Percentiles rank a stretch among this genome's conserved stretches.
Conservation (phyloP, 2,888 invertebrate species). For the Polydrusus cervinus region DNA sequence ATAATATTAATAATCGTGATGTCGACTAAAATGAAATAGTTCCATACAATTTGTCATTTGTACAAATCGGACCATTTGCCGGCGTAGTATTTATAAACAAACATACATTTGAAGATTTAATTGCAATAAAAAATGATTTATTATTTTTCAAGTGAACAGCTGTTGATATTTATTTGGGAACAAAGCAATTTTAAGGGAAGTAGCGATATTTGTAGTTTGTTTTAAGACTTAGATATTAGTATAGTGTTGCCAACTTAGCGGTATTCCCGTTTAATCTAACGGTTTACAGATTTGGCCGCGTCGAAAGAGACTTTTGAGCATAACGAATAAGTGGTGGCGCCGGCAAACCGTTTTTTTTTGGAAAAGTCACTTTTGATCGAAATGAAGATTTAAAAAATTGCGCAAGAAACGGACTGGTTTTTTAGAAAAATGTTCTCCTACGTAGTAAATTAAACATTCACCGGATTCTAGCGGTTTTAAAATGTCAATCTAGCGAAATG, state of each 20-base stretch:
- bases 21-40: conserved; percentile 46
- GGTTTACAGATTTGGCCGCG: too few species aligned
- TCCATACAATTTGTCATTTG: conserved; percentile 48
- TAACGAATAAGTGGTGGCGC: too few species aligned
- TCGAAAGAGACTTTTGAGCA: too few species aligned
- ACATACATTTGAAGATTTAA: conserved; percentile 51
- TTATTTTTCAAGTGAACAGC: conserved; percentile 30
- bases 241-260: background rate
- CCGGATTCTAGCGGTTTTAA: too few species aligned
- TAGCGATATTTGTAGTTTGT: background rate
- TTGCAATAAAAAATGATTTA: conserved; percentile 53
- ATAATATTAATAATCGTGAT: conserved; percentile 29
- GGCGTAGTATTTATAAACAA: conserved; percentile 40
- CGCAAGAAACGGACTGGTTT: too few species aligned
- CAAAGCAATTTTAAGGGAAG: conserved; percentile 17
- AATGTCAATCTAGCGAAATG: too few species aligned
- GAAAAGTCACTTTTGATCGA: too few species aligned
- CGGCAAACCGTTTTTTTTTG: too few species aligned
- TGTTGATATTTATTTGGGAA: conserved; percentile 10
- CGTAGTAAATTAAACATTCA: too few species aligned
- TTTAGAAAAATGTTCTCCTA: too few species aligned
- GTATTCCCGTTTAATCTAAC: too few species aligned
- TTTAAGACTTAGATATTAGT: background rate
- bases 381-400: too few species aligned
- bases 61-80: conserved; percentile 48